These are phyloP conservation scores for Nomada fucata DNA, from an alignment of 2,888 invertebrate genomes.

Conservation along the genomic window DNA sequence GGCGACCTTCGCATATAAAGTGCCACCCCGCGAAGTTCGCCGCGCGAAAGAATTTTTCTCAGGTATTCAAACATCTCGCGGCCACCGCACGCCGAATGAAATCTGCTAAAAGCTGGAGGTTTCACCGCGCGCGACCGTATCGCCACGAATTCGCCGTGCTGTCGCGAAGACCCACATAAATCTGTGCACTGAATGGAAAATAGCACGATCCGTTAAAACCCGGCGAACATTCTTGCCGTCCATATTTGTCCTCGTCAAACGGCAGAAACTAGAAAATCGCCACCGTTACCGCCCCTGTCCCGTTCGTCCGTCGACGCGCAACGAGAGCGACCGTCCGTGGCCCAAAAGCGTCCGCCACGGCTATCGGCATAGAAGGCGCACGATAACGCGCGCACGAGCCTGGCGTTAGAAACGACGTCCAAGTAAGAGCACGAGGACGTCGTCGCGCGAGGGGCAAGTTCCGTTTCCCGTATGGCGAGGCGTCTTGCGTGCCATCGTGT, in stretches of 20 bases:
- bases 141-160: no score
- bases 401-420: conserved; percentile 47
- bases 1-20: no score
- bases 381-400: conserved; percentile 9
- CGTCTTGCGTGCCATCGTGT: conserved; percentile 79
- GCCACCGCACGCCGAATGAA: no score
- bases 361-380: conserved; percentile 39
- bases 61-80: no score
- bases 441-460: conserved; percentile 76
- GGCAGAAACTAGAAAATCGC: not conserved
- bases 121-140: not conserved
- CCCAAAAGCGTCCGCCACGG: conserved; percentile 33
- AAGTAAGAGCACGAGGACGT: conserved; percentile 52
- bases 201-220: not conserved
- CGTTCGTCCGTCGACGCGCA: conserved; percentile 40
- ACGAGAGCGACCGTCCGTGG: conserved; percentile 50
- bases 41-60: no score
- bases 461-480: conserved; percentile 80
- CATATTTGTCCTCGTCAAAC: conserved; percentile 1
- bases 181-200: not conserved
- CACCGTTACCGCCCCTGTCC: conserved; percentile 1
- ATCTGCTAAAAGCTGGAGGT: no score
- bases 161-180: not conserved
- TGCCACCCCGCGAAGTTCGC: no score
- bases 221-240: not conserved